A percentile compares a stretch with the other conserved stretches of the same genome.
These are phyloP conservation scores for Lepidonotus clava DNA, from an alignment of 2,888 invertebrate species.

Conservation along the genomic window DNA sequence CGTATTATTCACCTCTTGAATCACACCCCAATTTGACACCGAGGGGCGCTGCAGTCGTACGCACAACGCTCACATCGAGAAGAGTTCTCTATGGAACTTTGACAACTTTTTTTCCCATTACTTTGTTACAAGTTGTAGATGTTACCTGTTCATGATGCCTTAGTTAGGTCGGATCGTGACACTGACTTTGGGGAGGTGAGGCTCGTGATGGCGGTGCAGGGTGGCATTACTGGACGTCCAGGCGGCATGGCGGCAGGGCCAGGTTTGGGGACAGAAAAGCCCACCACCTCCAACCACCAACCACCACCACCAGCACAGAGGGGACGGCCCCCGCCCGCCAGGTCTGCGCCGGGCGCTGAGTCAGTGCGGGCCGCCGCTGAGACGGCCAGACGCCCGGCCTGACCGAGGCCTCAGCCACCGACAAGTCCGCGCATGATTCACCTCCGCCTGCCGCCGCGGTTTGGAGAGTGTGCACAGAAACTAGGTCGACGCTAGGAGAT, in stretches of 20 bases:
- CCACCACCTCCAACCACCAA: neutral
- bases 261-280: neutral
- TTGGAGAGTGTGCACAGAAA: neutral
- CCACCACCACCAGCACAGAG: too few relatives aligned
- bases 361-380: neutral
- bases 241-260: neutral
- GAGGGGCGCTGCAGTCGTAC: neutral
- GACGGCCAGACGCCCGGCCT: neutral
- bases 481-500: neutral
- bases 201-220: neutral
- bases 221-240: too few relatives aligned
- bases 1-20: neutral
- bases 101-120: too few relatives aligned
- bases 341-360: neutral
- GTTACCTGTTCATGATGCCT: constrained; percentile 16
- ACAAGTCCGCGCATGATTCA: constrained; percentile 44
- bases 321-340: neutral
- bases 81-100: too few relatives aligned
- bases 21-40: neutral
- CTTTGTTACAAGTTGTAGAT: neutral
- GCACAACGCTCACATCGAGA: neutral
- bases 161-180: too few relatives aligned
- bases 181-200: neutral
- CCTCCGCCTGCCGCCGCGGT: neutral
- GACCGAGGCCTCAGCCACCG: neutral